Evolutionary conservation across 2,888 invertebrate species (phyloP).

Genomic region (Lasioglossum oenotherae): DNA sequence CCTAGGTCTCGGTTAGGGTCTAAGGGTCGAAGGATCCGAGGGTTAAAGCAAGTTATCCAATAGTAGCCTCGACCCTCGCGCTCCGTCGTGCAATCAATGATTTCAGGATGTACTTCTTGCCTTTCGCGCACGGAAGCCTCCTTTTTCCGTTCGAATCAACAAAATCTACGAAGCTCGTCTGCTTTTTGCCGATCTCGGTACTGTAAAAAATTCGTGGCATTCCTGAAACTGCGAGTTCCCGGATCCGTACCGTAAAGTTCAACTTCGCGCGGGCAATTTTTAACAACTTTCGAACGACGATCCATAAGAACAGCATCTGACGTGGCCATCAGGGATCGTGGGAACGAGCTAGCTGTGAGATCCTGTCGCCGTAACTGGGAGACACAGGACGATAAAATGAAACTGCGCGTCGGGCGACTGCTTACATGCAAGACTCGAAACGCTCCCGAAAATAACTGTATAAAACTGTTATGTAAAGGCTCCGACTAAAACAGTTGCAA

Average conservation of each 20-base stretch:
- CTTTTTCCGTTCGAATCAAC: background rate
- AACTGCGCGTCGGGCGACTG: background rate
- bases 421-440: background rate
- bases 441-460: background rate
- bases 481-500: background rate
- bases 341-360: slow-evolving; percentile 6
- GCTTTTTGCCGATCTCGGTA: background rate
- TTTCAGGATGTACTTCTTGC: background rate
- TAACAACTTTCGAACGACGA: slow-evolving; percentile 6
- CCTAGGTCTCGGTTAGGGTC: slow-evolving; percentile 7
- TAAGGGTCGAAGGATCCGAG: slow-evolving; percentile 11
- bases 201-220: background rate
- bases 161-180: background rate
- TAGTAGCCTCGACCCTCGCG: background rate
- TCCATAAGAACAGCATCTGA: background rate
- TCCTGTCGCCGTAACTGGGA: background rate
- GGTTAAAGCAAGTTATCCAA: slow-evolving; percentile 17
- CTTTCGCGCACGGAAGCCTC: background rate
- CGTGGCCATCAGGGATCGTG: background rate
- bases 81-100: background rate
- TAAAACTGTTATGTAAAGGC: background rate
- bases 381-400: background rate
- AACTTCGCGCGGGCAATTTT: background rate
- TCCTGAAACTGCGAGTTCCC: background rate
- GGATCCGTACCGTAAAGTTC: background rate